Base-by-base conservation (phyloP, 2,113 vertebrate species). In the Aviceda subcristata region DNA sequence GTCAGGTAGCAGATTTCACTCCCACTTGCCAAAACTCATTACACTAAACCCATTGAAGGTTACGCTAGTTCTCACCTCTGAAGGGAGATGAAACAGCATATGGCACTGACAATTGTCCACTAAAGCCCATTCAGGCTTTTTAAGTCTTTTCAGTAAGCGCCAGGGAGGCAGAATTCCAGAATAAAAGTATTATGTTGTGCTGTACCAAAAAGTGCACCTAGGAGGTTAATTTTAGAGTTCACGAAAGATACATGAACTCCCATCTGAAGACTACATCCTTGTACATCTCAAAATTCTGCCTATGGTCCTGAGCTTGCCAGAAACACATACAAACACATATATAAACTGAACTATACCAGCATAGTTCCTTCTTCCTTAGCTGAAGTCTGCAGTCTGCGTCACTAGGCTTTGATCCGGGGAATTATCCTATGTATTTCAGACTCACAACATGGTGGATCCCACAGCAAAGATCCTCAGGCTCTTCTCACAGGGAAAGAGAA, bases 401-500 rank as follows among this genome's bases (percentile, higher is more conserved):
- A 32, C 30, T 77, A 27, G 4, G 3, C 81, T 77, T 48, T 77
- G 34, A 50, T 50, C 6, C 12, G 12, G 22, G 57, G 30, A 86
- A 27, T 62, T 39, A 38, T 22, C 24, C 23, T 22, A 7, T 3
- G 1, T 46, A 23, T 77, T 86, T 69, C 55, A 71, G 59, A 48
- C 15, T 30, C 0, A 0, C 7, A 10, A 32, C 7, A 21, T 7
- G 41, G 13, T 19, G 17, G 15, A 50, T 71, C 12, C 12, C 68
- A 57, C 29, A 51, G 11, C 10, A 71, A 56, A 81, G 20, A 55
- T 55, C 38, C 38, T 67, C n/a, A 86, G 29, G 55, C 3, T 19
- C 24, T 72, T 76, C 41, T 57, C 24, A 32, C 7, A 22, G 23
- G 11, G 16, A 63, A 71, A 55, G 46, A 87, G 32, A 92, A 90